Base-by-base conservation (phyloP, 2,113 vertebrate genomes). In the Isurus oxyrinchus region DNA sequence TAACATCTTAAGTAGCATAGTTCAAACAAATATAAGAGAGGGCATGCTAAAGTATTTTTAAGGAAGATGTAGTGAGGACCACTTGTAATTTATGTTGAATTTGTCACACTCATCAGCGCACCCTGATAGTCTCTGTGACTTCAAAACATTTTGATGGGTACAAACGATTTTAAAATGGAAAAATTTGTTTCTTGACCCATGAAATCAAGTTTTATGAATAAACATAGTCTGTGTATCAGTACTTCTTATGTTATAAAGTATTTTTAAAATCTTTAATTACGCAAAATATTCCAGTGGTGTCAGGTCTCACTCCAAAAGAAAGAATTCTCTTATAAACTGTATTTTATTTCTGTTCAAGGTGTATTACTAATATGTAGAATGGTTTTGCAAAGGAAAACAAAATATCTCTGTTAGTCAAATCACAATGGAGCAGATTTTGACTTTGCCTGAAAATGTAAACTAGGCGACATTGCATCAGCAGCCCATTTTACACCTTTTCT, bases 111-210 rank as follows among this genome's bases (percentile, higher is more conserved):
- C n/a, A 63, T 63, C 90, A 94, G 90, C 40, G 66, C 16, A 14
- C n/a, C 61, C 61, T 35, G 66, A 63, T 94, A 61, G 59, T n/a
- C 23, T 35, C 14, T 10, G n/a, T 94, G 49, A 35, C 69, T 67
- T 72, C 67, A 95, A 76, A 76, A 72, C 67, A 95, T 95, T 95
- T 95, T 53, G 94, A 76, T 49, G 16, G 23, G 25, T 67, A 67
- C 25, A 53, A 67, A 67, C 11, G 21, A 69, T 63, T 94, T 94
- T 94, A 40, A 94, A 66, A 66, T 40, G 90, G 31, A 53, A 95
- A 72, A 76, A 53, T 53, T 95, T 66, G 69, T 72, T 95, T 67
- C 49, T 95, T 95, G 94, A 95, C 66, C 66, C 94, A 66, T 94
- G 57, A 94, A 59, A 63, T 63, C 90, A 95, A 25, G 67, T 14